These are phyloP conservation scores for Aleiodes testaceus DNA, from an alignment of 2,888 invertebrate genomes.

Conservation along the genomic window DNA sequence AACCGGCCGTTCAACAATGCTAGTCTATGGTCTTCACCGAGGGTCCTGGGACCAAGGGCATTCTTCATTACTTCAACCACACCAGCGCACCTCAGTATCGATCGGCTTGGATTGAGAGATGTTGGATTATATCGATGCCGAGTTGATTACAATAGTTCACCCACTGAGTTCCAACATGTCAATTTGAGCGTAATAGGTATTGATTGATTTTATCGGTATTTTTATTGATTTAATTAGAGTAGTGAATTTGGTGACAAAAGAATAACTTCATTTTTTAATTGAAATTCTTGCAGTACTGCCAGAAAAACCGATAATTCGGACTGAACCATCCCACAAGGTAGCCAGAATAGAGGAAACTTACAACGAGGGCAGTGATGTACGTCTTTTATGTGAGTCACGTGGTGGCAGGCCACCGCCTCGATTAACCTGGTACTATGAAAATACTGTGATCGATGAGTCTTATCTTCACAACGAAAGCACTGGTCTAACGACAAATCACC, in stretches of 20 bases:
- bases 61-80: constrained; percentile 75
- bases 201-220: constrained; percentile 53
- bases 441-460: constrained; percentile 87
- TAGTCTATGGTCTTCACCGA: constrained; percentile 77
- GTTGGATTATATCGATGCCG: constrained; percentile 75
- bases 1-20: constrained; percentile 76
- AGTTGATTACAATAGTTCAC: constrained; percentile 76
- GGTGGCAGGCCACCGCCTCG: constrained; percentile 88
- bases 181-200: constrained; percentile 76
- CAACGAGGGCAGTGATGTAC: constrained; percentile 89
- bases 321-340: constrained; percentile 80
- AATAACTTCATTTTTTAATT: too few relatives aligned
- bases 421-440: constrained; percentile 90
- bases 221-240: too few relatives aligned
- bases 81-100: constrained; percentile 76
- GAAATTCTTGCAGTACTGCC: constrained; percentile 81
- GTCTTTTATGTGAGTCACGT: constrained; percentile 86
- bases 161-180: constrained; percentile 74
- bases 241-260: too few relatives aligned
- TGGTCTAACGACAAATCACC: constrained; percentile 84
- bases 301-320: constrained; percentile 86
- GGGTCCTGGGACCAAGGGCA: constrained; percentile 76
- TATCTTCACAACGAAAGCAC: constrained; percentile 80
- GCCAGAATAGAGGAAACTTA: constrained; percentile 86
- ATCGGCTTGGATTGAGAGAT: constrained; percentile 71